Percentiles rank a stretch among this genome's conserved stretches.
Conservation (phyloP, 2,888 invertebrate genomes). For the Crioceris asparagi region DNA sequence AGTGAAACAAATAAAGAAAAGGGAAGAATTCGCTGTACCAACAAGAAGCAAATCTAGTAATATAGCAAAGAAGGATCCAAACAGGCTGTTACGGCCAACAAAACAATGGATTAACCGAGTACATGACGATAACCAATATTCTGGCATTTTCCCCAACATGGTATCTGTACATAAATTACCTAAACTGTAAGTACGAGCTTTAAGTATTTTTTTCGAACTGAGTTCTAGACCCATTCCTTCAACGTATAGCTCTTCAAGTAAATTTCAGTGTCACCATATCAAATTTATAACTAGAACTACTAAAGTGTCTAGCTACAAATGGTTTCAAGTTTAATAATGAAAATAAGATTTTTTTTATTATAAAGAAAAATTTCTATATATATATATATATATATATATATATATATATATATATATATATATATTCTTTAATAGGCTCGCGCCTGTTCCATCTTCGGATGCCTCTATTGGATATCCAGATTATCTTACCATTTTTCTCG, state of each 20-base stretch:
- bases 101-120: slow-evolving; percentile 32
- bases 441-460: too few relatives aligned
- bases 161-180: neutral
- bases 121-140: slow-evolving; percentile 15
- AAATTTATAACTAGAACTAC: too few relatives aligned
- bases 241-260: too few relatives aligned
- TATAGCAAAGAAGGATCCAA: slow-evolving; percentile 26
- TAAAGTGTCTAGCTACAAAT: too few relatives aligned
- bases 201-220: too few relatives aligned
- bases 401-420: neutral
- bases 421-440: too few relatives aligned
- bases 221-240: too few relatives aligned
- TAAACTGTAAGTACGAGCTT: slow-evolving; percentile 2
- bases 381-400: neutral
- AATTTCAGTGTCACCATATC: too few relatives aligned
- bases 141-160: neutral
- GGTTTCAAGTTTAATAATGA: too few relatives aligned
- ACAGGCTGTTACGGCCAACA: slow-evolving; percentile 32
- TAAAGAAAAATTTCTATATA: too few relatives aligned
- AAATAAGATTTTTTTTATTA: neutral
- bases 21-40: slow-evolving; percentile 12
- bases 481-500: too few relatives aligned
- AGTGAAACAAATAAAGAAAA: slow-evolving; percentile 20
- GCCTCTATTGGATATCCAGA: too few relatives aligned
- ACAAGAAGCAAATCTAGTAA: slow-evolving; percentile 22